Base-by-base conservation (phyloP, 2,113 vertebrate genomes). In the Chaetodon trifascialis region DNA sequence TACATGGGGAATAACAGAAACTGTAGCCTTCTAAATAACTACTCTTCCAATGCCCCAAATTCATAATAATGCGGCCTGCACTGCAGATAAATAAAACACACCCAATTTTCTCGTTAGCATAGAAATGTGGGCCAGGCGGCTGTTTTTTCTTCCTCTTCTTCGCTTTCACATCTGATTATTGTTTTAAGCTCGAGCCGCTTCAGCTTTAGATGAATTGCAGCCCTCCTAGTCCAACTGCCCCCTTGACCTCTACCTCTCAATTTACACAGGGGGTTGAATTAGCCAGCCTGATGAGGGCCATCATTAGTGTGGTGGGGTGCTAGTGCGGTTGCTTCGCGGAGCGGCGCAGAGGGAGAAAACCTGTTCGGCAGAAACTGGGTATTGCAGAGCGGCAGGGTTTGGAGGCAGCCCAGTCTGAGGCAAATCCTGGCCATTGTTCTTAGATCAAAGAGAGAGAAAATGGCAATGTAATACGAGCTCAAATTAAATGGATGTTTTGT, bases 181-280 rank as follows among this genome's bases (percentile, higher is more conserved):
- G 68, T 88, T 85, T 85, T 70, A 85, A 79, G 73, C 71, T 67
- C 0, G 76, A 73, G 78, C 59, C 63, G 73, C 63, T 63, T 84
- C 64, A 69, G 60, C 42, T 70, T 73, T 19, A 75, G 65, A 82
- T 84, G 65, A 76, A 80, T 72, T 36, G 12, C 75, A 84, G 5
- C 60, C 40, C 56, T 19, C 30, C n/a, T 30, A 30, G 2, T 25
- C 23, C 52, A 49, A 44, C 56, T 36, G 6, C 36, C 54, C 25
- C 38, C 38, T 16, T 73, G 88, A 89, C 88, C 88, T 73, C 82
- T 60, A 73, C 80, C 79, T 83, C 80, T 86, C 63, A 65, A 81
- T 90, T 89, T 83, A 89, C 89, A 82, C 87, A 17, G 54, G 85
- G 86, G 87, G 89, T 89, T 88, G 75, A 89, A 89, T 92, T 88